A percentile compares a stretch with the other conserved stretches of the same genome.
These are phyloP conservation scores for Pelosia muscerda DNA, from an alignment of 2,888 invertebrate species.

Conservation along the genomic window DNA sequence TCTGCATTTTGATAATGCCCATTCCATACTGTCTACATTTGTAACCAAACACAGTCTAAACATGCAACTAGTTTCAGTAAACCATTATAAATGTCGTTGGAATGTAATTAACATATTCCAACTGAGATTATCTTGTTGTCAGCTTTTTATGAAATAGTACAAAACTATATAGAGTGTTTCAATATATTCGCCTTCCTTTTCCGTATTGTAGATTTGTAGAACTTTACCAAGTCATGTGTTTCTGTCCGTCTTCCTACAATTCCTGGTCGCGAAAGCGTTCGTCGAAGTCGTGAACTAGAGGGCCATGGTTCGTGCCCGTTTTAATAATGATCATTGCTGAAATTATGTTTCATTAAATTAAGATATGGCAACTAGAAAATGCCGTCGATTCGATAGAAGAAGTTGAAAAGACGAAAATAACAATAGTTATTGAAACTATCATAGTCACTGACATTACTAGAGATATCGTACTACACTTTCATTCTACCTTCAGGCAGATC, in stretches of 20 bases:
- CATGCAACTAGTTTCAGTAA: conserved; percentile 29
- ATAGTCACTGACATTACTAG: too few relatives aligned
- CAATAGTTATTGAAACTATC: too few relatives aligned
- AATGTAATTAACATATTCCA: conserved; percentile 54
- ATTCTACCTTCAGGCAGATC: too few relatives aligned
- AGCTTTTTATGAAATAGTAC: conserved; percentile 35
- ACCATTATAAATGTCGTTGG: conserved; percentile 34
- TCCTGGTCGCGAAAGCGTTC: neutral
- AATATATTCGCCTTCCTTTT: neutral
- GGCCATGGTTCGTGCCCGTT: too few relatives aligned
- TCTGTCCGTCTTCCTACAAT: neutral
- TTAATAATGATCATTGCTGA: too few relatives aligned
- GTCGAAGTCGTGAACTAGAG: too few relatives aligned
- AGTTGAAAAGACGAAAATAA: too few relatives aligned
- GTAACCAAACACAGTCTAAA: conserved; percentile 15
- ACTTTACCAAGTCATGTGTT: neutral
- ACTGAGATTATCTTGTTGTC: conserved; percentile 45
- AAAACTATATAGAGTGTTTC: conserved; percentile 30
- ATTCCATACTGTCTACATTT: neutral
- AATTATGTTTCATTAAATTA: too few relatives aligned
- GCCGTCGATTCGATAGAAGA: too few relatives aligned
- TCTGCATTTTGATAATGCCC: too few relatives aligned
- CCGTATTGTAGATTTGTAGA: neutral
- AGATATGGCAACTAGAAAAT: too few relatives aligned
- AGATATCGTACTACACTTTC: too few relatives aligned